Conservation (phyloP, 2,113 vertebrate genomes). For the Aldabrachelys gigantea region DNA sequence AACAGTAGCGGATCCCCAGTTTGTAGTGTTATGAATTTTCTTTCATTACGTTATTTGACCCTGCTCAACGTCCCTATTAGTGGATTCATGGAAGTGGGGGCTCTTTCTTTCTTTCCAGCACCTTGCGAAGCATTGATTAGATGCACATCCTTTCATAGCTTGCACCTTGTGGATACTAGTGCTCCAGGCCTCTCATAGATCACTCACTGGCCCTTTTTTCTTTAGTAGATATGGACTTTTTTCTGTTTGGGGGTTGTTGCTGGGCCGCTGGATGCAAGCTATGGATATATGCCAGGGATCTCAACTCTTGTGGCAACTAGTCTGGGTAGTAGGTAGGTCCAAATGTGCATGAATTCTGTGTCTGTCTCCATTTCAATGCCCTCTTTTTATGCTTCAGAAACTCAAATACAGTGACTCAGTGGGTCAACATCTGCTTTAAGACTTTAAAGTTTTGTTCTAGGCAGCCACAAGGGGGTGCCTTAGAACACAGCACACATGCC, state of each 20-base stretch:
- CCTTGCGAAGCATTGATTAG: not conserved
- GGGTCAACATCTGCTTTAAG: not conserved
- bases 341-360: not conserved
- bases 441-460: not conserved
- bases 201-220: not conserved
- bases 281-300: not conserved
- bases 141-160: not conserved
- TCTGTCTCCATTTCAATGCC: not conserved
- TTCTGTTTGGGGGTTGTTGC: not conserved
- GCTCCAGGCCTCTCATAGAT: not conserved
- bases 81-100: not conserved
- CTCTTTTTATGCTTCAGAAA: not conserved
- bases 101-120: not conserved
- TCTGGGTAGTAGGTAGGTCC: not conserved
- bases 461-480: not conserved
- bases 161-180: not conserved
- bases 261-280: not conserved
- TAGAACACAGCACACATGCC: not conserved
- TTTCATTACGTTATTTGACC: accelerated
- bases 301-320: not conserved
- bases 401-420: not conserved
- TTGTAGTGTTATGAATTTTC: not conserved
- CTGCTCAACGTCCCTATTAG: not conserved
- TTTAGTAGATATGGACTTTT: not conserved
- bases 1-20: not conserved